Percentiles rank a stretch among this genome's conserved stretches.
These are phyloP conservation scores for Jaculus jaculus DNA, from an alignment of 2,113 vertebrate genomes.

Conservation along the genomic window DNA sequence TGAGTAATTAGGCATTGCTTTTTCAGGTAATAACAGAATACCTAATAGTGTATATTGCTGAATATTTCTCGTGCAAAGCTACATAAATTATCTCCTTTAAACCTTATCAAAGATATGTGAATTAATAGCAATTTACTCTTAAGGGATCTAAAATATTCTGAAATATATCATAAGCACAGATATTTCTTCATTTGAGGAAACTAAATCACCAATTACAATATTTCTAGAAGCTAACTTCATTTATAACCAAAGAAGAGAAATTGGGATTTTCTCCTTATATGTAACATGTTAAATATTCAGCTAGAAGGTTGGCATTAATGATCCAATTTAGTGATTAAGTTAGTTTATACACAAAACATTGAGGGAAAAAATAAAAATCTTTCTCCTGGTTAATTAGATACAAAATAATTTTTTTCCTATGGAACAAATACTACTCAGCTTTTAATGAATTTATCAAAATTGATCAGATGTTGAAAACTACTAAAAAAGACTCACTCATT, in stretches of 20 bases:
- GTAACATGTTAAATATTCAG: neutral
- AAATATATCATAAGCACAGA: neutral
- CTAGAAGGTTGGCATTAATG: neutral
- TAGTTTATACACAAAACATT: neutral
- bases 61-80: neutral
- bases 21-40: neutral
- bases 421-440: neutral
- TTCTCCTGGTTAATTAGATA: neutral
- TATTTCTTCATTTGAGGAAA: neutral
- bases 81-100: neutral
- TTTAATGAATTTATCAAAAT: neutral
- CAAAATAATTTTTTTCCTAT: neutral
- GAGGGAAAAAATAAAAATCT: neutral
- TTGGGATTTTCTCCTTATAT: neutral
- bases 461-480: neutral
- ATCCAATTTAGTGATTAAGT: neutral
- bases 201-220: neutral
- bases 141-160: neutral
- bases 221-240: neutral
- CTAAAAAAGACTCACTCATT: neutral
- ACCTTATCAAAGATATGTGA: neutral
- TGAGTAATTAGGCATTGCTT: neutral
- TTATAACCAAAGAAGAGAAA: neutral
- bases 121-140: neutral
- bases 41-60: neutral